phyloP scores from a whole-genome alignment of 2,113 vertebrate genomes.

The Misgurnus anguillicaudatus region DNA sequence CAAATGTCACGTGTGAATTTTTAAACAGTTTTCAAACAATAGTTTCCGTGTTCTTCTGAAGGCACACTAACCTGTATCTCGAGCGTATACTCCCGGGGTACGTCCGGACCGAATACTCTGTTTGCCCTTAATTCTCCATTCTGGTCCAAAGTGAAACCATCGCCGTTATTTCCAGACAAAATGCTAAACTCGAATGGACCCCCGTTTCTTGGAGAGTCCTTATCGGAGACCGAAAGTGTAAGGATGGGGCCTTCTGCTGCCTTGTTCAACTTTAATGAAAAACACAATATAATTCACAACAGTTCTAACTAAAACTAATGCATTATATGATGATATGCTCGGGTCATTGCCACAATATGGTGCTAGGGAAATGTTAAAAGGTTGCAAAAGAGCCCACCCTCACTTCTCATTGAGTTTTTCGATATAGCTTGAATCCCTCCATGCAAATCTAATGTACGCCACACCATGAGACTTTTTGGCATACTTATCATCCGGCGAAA shows the following conservation, averaged over 20 bases:
- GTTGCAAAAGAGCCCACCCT: neutral
- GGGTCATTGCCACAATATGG: no score
- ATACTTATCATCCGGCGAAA: neutral
- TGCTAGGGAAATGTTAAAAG: neutral
- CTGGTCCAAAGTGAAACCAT: constrained; percentile 84
- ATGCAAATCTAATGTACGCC: neutral
- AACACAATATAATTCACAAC: neutral
- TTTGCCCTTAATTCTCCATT: constrained; percentile 83
- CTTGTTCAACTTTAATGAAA: constrained; percentile 83
- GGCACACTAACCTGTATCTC: constrained; percentile 83
- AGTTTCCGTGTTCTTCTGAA: neutral
- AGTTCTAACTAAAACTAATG: neutral
- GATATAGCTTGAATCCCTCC: neutral
- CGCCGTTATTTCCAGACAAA: constrained; percentile 86
- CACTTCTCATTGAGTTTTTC: neutral
- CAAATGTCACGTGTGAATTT: neutral
- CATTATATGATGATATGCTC: neutral
- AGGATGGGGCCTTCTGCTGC: constrained; percentile 86
- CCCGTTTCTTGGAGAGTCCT: constrained; percentile 90
- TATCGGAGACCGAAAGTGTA: constrained; percentile 88
- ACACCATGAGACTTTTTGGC: neutral
- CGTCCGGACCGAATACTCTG: constrained; percentile 80
- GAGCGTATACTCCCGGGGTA: constrained; percentile 84
- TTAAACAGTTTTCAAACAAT: neutral
- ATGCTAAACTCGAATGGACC: constrained; percentile 90